A percentile compares a stretch with the other conserved stretches of the same genome.
phyloP scores from a whole-genome alignment of 2,888 invertebrate genomes.

The Geotrupes spiniger region DNA sequence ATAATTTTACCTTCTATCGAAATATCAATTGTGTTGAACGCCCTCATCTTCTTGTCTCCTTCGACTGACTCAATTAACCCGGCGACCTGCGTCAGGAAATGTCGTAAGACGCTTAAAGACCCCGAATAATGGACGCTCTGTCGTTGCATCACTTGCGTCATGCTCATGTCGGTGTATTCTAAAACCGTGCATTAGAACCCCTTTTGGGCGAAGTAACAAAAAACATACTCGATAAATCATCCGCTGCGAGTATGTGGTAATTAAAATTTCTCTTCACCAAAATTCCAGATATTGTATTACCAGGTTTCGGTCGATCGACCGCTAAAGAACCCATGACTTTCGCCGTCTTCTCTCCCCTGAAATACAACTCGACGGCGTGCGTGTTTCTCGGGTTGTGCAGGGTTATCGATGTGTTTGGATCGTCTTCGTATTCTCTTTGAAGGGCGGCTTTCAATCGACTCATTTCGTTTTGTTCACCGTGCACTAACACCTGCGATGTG shows the following conservation, averaged over 20 bases:
- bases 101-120: conserved; percentile 66
- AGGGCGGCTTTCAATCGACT: conserved; percentile 90
- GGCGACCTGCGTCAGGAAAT: conserved; percentile 75
- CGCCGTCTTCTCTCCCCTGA: conserved; percentile 96
- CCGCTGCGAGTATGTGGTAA: conserved; percentile 90
- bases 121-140: conserved; percentile 88
- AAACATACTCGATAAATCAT: conserved; percentile 79
- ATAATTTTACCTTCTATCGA: conserved; percentile 78
- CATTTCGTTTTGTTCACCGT: conserved; percentile 99
- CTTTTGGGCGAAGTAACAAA: background rate
- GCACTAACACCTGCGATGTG: conserved; percentile 74
- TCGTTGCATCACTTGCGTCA: conserved; percentile 89
- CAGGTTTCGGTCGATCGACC: conserved; percentile 74
- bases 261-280: conserved; percentile 97
- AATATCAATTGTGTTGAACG: conserved; percentile 82
- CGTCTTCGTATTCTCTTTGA: conserved; percentile 89
- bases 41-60: conserved; percentile 69
- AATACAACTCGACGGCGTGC: conserved; percentile 86
- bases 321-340: conserved; percentile 96
- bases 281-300: conserved; percentile 82
- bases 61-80: conserved; percentile 69
- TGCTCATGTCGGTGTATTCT: conserved; percentile 95
- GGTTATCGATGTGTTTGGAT: conserved; percentile 74
- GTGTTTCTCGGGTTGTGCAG: conserved; percentile 97
- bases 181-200: conserved; percentile 33